These are phyloP conservation scores for Ctenoplectra terminalis DNA, from an alignment of 1,140 invertebrate genomes.

Conservation along the genomic window DNA sequence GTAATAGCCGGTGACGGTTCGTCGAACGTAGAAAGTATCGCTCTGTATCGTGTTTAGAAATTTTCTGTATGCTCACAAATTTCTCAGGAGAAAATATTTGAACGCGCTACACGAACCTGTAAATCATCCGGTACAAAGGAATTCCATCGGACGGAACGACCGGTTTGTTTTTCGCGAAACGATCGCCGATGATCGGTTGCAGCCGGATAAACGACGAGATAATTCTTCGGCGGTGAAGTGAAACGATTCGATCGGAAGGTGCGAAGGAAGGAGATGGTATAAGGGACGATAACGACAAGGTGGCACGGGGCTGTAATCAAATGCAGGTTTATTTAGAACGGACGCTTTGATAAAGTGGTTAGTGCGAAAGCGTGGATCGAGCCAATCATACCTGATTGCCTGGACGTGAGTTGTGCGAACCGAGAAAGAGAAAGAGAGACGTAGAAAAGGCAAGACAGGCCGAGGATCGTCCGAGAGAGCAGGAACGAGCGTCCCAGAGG, in stretches of 20 bases:
- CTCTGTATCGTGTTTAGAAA: too few relatives aligned
- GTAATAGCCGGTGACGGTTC: constrained; percentile 1
- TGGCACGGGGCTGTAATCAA: constrained; percentile 74
- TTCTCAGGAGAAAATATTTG: neutral
- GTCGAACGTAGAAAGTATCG: neutral
- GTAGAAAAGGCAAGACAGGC: constrained; percentile 26
- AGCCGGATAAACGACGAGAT: constrained; percentile 52
- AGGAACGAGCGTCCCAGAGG: neutral
- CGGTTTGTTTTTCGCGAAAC: neutral
- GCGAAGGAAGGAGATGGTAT: constrained; percentile 65
- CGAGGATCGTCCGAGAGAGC: neutral
- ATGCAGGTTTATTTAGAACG: constrained; percentile 79
- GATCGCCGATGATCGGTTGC: constrained; percentile 19
- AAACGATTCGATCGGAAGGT: constrained; percentile 58
- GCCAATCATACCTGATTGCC: constrained; percentile 81
- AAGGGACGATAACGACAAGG: constrained; percentile 75
- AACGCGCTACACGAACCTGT: neutral
- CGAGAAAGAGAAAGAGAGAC: constrained; percentile 50
- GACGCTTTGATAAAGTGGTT: constrained; percentile 80
- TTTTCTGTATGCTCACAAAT: too few relatives aligned
- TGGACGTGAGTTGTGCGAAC: constrained; percentile 77
- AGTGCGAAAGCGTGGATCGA: constrained; percentile 80
- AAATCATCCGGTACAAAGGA: neutral
- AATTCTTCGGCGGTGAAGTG: constrained; percentile 50
- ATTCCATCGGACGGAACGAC: neutral